These are phyloP conservation scores for Trachelus troglodyta DNA, from an alignment of 2,888 invertebrate genomes.

Conservation along the genomic window DNA sequence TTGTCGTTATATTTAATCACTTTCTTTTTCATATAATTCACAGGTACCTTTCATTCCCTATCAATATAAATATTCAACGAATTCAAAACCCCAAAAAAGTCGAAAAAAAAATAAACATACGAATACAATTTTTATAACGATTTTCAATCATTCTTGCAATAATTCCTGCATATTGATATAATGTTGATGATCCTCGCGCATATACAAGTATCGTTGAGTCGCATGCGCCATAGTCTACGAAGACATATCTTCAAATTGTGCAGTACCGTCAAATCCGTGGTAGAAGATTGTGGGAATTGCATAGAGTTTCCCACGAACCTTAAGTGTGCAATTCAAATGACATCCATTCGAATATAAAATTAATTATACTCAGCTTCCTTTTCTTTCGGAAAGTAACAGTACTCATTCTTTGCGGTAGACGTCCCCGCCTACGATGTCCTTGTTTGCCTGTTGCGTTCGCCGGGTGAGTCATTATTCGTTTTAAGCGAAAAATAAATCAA, in stretches of 20 bases:
- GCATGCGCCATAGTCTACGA: background rate
- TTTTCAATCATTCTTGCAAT: background rate
- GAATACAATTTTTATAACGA: background rate
- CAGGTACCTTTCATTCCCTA: background rate
- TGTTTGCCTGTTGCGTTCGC: constrained; percentile 59
- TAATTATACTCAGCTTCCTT: background rate
- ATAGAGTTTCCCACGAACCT: background rate
- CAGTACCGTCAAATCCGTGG: background rate
- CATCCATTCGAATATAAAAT: background rate
- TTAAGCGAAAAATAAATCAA: background rate
- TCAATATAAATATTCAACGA: background rate
- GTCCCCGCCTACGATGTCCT: constrained; percentile 35
- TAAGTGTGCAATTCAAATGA: background rate
- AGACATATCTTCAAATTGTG: background rate
- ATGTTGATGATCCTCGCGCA: constrained; percentile 1
- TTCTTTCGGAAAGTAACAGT: background rate
- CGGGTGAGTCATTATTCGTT: constrained; percentile 47
- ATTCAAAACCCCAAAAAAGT: background rate
- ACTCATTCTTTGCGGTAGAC: background rate
- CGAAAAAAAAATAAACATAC: background rate
- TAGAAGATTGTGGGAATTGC: background rate
- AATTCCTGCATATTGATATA: background rate
- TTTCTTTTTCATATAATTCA: background rate
- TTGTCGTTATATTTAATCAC: background rate
- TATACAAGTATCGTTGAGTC: background rate